These are phyloP conservation scores for Neogobius melanostomus DNA, from an alignment of 2,113 vertebrate species.

Conservation along the genomic window DNA sequence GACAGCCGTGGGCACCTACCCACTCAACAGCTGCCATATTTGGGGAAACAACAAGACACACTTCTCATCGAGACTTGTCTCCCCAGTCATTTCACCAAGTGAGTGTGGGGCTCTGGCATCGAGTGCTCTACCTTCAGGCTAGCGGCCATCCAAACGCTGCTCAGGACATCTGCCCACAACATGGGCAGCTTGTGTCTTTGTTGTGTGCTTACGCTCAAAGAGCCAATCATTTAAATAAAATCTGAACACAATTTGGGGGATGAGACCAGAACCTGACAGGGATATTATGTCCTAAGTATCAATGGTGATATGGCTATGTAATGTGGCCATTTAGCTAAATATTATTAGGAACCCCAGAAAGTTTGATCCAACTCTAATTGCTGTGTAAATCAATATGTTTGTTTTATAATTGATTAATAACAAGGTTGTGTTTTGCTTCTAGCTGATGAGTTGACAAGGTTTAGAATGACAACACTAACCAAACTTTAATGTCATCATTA, in stretches of 20 bases:
- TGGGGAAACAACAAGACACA: constrained; percentile 44
- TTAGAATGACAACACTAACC: background rate
- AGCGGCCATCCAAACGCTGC: constrained; percentile 20
- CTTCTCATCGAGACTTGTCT: constrained; percentile 29
- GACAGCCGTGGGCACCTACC: constrained; percentile 54
- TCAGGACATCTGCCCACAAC: constrained; percentile 33
- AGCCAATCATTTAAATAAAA: constrained; percentile 6
- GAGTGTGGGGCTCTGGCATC: constrained; percentile 30
- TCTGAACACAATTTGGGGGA: background rate
- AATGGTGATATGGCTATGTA: too few species aligned
- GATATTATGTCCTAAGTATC: too few species aligned
- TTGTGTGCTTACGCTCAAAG: constrained; percentile 12
- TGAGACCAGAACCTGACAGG: too few species aligned
- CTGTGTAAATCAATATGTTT: too few species aligned
- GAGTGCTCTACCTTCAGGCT: constrained; percentile 14
- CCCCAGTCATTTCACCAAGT: constrained; percentile 47
- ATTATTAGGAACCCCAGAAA: too few species aligned
- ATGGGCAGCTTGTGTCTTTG: constrained; percentile 20
- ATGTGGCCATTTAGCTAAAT: too few species aligned
- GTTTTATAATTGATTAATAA: too few species aligned
- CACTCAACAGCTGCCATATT: constrained; percentile 53
- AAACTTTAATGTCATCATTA: background rate
- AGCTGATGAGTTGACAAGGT: background rate
- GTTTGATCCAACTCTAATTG: too few species aligned
- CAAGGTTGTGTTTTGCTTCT: background rate